These are phyloP conservation scores for Auanema freiburgensis DNA, from an alignment of 2,888 invertebrate genomes.

Conservation along the genomic window DNA sequence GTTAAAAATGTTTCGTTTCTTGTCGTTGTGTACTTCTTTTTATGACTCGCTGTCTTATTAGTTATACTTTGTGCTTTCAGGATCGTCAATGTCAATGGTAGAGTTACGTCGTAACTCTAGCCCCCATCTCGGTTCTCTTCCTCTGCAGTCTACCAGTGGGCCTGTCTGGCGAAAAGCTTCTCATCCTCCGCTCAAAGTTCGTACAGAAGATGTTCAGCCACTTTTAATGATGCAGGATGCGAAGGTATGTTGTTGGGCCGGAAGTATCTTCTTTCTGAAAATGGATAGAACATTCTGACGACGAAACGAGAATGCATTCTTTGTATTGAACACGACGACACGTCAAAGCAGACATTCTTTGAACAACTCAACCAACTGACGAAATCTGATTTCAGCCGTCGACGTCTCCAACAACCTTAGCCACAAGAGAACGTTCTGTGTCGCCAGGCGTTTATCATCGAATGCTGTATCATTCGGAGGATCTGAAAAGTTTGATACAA, in stretches of 20 bases:
- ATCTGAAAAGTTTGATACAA: conserved; percentile 54
- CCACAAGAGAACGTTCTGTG: conserved; percentile 14
- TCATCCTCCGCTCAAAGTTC: conserved; percentile 30
- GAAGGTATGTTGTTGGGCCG: background rate
- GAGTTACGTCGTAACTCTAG: conserved; percentile 41
- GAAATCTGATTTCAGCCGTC: background rate
- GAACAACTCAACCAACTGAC: background rate
- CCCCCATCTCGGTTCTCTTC: conserved; percentile 22
- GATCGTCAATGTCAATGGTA: conserved; percentile 28
- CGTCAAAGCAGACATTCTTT: background rate
- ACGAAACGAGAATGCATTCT: background rate
- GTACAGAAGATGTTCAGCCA: background rate
- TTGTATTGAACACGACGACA: background rate
- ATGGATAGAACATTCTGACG: background rate
- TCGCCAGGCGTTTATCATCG: conserved; percentile 22
- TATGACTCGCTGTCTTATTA: background rate
- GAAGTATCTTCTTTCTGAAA: background rate
- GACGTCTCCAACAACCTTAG: background rate
- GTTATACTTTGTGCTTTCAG: background rate
- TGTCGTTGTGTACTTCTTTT: conserved; percentile 1
- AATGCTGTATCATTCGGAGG: conserved; percentile 42
- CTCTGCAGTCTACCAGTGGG: conserved; percentile 19
- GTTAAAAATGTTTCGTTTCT: conserved; percentile 3
- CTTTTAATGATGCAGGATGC: background rate
- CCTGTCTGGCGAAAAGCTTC: conserved; percentile 42